Evolutionary conservation across 2,888 invertebrate genomes (phyloP).

Genomic region (Rosalia funebris): DNA sequence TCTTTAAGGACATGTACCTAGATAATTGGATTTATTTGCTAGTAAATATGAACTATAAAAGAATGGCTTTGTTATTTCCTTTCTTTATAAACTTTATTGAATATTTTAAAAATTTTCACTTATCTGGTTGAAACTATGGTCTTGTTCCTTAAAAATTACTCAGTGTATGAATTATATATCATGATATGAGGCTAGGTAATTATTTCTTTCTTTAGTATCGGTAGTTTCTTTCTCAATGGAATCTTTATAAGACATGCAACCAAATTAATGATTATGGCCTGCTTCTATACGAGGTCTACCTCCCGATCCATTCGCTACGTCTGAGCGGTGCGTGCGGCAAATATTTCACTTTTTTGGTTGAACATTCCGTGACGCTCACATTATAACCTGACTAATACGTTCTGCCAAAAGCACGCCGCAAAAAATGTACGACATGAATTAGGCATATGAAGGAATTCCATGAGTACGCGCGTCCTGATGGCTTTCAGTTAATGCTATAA

Average conservation of each 20-base stretch:
- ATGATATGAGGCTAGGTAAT: no score
- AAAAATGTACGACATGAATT: conserved; percentile 24
- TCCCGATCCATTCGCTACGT: conserved; percentile 10
- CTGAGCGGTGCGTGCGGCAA: conserved; percentile 15
- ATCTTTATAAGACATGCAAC: neutral
- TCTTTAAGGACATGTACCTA: no score
- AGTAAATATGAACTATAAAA: no score
- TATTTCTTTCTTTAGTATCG: no score
- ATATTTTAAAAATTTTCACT: no score
- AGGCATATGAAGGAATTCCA: conserved; percentile 8
- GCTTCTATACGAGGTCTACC: conserved; percentile 1
- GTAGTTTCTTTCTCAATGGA: neutral
- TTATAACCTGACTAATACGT: conserved; percentile 23
- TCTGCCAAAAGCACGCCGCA: conserved; percentile 19
- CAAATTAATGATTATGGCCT: conserved; percentile 13
- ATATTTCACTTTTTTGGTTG: conserved; percentile 23
- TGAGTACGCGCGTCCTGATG: conserved; percentile 2
- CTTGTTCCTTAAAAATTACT: no score
- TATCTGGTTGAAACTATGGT: no score
- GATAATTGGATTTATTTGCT: no score
- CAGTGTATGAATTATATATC: no score
- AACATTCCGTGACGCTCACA: conserved; percentile 22
- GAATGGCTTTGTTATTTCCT: no score
- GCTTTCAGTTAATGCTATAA: neutral
- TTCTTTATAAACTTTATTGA: no score